Evolutionary conservation across 2,888 invertebrate genomes (phyloP), one percentile per base, ranked within the genome.

Genomic region (Nomada goodeniana): DNA sequence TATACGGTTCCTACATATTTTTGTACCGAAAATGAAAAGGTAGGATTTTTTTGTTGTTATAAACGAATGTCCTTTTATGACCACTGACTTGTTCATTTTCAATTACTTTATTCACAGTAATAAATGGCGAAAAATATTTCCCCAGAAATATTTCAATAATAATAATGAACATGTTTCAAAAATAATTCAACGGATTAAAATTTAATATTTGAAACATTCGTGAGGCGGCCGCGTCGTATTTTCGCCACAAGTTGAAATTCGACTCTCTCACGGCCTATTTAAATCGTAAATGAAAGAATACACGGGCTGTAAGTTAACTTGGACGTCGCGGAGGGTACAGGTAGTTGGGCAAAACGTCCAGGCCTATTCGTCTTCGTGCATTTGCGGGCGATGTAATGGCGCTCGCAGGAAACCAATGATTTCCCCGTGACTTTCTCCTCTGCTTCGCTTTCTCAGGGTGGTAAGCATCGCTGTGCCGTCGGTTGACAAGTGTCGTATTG

Each of bases 381-480:
- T 87, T 79, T 71, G 67, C 65, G 68, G 63, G 69, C 67, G 60
- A 73, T 20, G 63, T 42, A 68, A 73, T 71, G 70, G 47, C 47
- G 57, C 60, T 15, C 55, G 29, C 73, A 75, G 76, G 74, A 86
- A 73, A 60, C 72, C 70, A 44, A 82, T 74, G 67, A 86, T 84
- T 86, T 84, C 82, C 76, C 80, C 64, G 71, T 57, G 84, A 87
- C 90, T 90, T 90, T 90, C 89, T 89, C 88, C 87, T 86, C 88
- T 89, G 86, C 85, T 73, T 82, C 67, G 84, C 86, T 88, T 89
- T 89, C 89, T 74, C 84, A 75, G 85, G 79, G 81, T 82, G 74
- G 83, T 36, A 83, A 81, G 55, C 63, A 68, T 63, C 68, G 42
- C 20, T 50, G 44, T 68, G 29, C 59, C 76, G 61, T 83, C 83